Conservation (phyloP, 2,888 invertebrate genomes). For the Cybosia mesomella region DNA sequence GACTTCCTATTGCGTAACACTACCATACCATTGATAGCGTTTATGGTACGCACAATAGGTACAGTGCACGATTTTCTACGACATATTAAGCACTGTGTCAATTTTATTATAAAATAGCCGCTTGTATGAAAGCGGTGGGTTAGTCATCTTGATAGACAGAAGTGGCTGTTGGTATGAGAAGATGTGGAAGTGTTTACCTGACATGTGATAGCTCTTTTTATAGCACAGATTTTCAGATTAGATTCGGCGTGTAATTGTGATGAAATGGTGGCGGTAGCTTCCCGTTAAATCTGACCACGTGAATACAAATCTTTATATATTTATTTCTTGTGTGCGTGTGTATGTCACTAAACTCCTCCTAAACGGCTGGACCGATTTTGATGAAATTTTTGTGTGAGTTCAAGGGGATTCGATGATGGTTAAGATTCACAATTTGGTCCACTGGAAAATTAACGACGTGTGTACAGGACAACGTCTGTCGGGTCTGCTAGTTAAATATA, state of each 20-base stretch:
- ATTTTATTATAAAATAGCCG: conserved; percentile 24
- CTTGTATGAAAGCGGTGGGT: conserved; percentile 45
- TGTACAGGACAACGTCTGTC: too few species aligned
- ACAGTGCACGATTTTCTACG: conserved; percentile 33
- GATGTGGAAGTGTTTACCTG: conserved; percentile 51
- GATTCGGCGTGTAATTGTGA: conserved; percentile 47
- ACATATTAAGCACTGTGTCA: conserved; percentile 32
- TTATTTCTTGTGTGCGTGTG: too few species aligned
- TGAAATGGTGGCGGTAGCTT: conserved; percentile 38
- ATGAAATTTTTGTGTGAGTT: too few species aligned
- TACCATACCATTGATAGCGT: conserved; percentile 64
- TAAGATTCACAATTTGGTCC: too few species aligned
- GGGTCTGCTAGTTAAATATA: too few species aligned
- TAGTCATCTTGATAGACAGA: conserved; percentile 47
- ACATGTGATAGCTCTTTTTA: conserved; percentile 51
- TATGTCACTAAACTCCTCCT: too few species aligned
- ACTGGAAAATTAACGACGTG: too few species aligned
- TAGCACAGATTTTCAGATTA: conserved; percentile 51
- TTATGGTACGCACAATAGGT: conserved; percentile 38
- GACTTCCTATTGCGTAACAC: conserved; percentile 79
- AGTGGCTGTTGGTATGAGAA: conserved; percentile 41
- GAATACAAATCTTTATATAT: too few species aligned
- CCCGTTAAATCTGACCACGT: conserved; percentile 43
- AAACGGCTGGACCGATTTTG: too few species aligned
- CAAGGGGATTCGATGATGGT: too few species aligned